A percentile compares a stretch with the other conserved stretches of the same genome.
Evolutionary conservation across 2,113 vertebrate species (phyloP).

Genomic region (Phaethornis superciliosus): DNA sequence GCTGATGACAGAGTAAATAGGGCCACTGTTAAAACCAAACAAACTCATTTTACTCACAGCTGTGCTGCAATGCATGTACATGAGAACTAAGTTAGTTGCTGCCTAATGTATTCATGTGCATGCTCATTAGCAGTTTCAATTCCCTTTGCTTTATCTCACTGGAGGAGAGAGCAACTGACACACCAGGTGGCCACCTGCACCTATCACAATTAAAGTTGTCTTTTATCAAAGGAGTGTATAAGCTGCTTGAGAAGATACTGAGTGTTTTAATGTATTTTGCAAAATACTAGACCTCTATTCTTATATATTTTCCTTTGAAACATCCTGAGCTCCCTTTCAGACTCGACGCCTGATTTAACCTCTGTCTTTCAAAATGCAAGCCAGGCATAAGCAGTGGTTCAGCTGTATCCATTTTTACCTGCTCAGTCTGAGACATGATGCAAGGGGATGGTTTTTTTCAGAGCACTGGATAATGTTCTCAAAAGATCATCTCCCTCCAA

Average conservation of each 20-base stretch:
- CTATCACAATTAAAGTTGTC: background rate
- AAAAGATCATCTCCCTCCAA: background rate
- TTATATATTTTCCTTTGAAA: background rate
- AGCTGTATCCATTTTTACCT: background rate
- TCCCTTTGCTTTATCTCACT: slow-evolving; percentile 4
- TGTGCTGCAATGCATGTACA: background rate
- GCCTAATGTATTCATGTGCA: background rate
- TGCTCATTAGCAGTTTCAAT: slow-evolving; percentile 4
- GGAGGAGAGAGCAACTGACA: background rate
- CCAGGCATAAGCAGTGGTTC: background rate
- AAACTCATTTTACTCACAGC: slow-evolving; percentile 7
- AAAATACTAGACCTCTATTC: background rate
- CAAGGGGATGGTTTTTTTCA: background rate
- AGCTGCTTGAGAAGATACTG: background rate
- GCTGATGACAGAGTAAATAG: slow-evolving; percentile 56
- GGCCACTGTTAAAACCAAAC: background rate
- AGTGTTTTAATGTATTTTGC: background rate
- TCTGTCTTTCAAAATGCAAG: background rate
- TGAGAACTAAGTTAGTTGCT: background rate
- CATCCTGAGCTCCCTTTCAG: background rate
- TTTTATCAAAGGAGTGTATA: background rate
- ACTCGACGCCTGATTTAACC: background rate
- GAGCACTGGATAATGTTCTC: background rate
- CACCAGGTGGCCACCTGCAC: background rate
- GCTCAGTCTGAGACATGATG: background rate